These are phyloP conservation scores for Telenomus remus DNA, from an alignment of 1,140 invertebrate species.

Conservation along the genomic window DNA sequence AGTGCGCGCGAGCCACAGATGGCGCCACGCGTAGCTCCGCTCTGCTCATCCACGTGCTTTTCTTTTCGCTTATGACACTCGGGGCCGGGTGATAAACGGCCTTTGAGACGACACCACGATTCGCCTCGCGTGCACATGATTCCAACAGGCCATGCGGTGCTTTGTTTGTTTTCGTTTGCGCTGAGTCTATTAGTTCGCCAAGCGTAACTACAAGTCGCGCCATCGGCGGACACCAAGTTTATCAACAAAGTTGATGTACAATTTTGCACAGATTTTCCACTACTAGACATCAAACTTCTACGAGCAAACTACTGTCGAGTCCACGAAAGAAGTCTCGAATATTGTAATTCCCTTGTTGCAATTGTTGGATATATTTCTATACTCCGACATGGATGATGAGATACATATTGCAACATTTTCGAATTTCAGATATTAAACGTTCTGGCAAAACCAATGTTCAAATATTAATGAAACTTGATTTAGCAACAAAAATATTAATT, in stretches of 20 bases:
- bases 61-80: conserved; percentile 60
- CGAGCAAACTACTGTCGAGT: too few relatives aligned
- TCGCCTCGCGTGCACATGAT: conserved; percentile 10
- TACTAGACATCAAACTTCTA: too few relatives aligned
- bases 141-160: neutral
- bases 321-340: too few relatives aligned
- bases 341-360: too few relatives aligned
- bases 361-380: too few relatives aligned
- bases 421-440: too few relatives aligned
- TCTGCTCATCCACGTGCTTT: conserved; percentile 61
- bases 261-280: neutral
- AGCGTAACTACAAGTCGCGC: conserved; percentile 15
- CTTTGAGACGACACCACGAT: conserved; percentile 36
- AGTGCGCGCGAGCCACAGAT: conserved; percentile 51
- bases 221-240: conserved; percentile 3
- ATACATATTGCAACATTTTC: too few relatives aligned
- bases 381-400: too few relatives aligned
- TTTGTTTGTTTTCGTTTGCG: conserved; percentile 28
- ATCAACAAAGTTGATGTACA: conserved; percentile 3
- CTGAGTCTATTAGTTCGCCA: conserved; percentile 11
- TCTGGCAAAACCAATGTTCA: too few relatives aligned
- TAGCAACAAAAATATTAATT: too few relatives aligned
- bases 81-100: conserved; percentile 41
- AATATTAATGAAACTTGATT: too few relatives aligned
- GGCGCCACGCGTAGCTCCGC: conserved; percentile 55